Evolutionary conservation across 2,797 vertebrate species (phyloP), one percentile per base, ranked within the genome.

Genomic region (Tamandua tetradactyla): DNA sequence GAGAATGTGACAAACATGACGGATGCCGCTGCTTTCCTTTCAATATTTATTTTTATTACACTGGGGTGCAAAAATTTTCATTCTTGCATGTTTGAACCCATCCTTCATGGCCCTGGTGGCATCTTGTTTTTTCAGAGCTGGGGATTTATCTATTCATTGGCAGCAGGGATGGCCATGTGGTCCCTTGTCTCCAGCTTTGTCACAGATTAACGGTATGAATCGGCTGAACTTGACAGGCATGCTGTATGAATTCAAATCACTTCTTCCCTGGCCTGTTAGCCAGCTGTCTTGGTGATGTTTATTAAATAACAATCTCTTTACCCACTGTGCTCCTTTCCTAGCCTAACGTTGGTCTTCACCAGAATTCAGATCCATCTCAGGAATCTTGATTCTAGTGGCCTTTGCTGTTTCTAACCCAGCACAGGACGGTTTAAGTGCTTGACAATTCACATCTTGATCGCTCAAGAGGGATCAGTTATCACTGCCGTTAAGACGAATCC

Each of bases 11-110:
- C 93, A 76, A 47, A 37, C 0, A 2, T 37, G 92, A 94, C 0
- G 15, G 57, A 95, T 86, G 42, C n/a, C 0, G 0, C 61, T 14
- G 35, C 55, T 92, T 76, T 90, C 64, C 81, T 93, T 95, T 76
- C 35, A 64, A 84, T 96, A 87, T 95, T 96, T 96, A 96, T 96
- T 97, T 94, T 96, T 96, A 95, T 96, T 93, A 95, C 71, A 42
- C 47, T 30, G 47, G 12, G 35, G 93, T 81, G 82, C 75, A 74
- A 89, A 93, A 90, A 84, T 72, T 82, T 95, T 93, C 94, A 30
- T 92, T 86, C 82, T 96, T 95, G 32, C 35, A 12, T 42, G 94
- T 94, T 93, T 89, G 88, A 93, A 64, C 78, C 82, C 79, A 93
- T 93, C 83, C 74, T 52, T 96, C 97, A 96, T 47, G 40, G n/a